phyloP scores from a whole-genome alignment of 1,140 invertebrate species.

The Drosophila nasuta region DNA sequence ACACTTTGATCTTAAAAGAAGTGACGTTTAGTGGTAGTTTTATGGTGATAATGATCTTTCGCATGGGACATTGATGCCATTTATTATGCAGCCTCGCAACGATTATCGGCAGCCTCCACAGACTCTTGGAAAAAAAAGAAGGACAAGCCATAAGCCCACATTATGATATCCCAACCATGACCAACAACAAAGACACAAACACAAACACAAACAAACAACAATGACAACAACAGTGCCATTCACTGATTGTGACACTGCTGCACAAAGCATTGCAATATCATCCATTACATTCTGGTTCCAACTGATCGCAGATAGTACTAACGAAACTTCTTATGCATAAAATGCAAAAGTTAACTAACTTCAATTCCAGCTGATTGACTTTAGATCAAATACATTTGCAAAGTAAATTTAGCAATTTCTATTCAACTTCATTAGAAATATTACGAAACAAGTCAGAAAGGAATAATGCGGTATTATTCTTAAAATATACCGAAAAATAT shows the following conservation, averaged over 20 bases:
- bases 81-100: conserved; percentile 65
- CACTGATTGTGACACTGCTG: conserved; percentile 43
- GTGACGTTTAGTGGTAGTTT: conserved; percentile 84
- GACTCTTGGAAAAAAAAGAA: not conserved
- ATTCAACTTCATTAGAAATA: too few species aligned
- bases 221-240: conserved; percentile 24
- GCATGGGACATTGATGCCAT: conserved; percentile 81
- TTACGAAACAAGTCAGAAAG: too few species aligned
- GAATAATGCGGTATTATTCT: too few species aligned
- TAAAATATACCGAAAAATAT: too few species aligned
- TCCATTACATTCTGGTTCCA: conserved; percentile 4
- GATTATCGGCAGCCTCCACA: conserved; percentile 50
- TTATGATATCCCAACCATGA: conserved; percentile 14
- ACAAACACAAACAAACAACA: not conserved
- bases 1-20: conserved; percentile 84
- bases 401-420: too few species aligned
- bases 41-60: conserved; percentile 82
- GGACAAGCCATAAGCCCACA: conserved; percentile 14
- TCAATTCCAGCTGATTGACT: not conserved
- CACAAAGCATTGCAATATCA: conserved; percentile 2
- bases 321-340: not conserved
- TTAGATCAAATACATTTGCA: too few species aligned
- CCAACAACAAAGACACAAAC: not conserved
- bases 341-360: too few species aligned
- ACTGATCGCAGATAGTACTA: not conserved